phyloP scores from a whole-genome alignment of 2,113 vertebrate species.

The Trogon melanurus region DNA sequence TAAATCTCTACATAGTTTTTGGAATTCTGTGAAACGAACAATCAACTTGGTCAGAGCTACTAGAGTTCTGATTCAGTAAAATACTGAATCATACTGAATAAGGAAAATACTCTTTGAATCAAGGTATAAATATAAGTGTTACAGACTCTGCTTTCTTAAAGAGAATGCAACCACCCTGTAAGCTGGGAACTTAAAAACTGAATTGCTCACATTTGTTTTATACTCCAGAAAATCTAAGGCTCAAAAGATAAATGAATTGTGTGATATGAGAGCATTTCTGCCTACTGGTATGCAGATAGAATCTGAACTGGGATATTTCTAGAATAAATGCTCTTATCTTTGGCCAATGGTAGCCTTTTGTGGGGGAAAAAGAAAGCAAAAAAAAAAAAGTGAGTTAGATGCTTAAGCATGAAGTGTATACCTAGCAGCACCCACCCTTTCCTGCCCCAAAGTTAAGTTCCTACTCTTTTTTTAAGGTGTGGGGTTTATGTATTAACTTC shows the following conservation, averaged over 20 bases:
- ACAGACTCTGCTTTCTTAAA: neutral
- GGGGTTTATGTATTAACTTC: neutral
- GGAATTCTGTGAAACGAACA: neutral
- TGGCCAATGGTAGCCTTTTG: neutral
- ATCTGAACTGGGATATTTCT: neutral
- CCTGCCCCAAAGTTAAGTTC: neutral
- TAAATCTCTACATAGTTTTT: neutral
- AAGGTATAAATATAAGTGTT: neutral
- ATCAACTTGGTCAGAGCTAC: neutral
- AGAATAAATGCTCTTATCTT: neutral
- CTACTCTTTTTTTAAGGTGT: neutral
- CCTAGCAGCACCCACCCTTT: accelerated
- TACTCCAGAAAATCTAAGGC: neutral
- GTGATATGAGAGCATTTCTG: neutral
- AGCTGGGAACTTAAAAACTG: neutral
- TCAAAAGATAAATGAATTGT: neutral
- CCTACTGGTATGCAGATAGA: neutral
- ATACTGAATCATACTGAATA: neutral
- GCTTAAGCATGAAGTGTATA: neutral
- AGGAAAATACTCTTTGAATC: neutral
- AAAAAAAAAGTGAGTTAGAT: neutral
- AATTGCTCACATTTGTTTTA: neutral
- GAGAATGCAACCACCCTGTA: neutral
- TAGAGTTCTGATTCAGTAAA: neutral
- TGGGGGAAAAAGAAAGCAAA: too few species aligned